phyloP scores from a whole-genome alignment of 2,797 vertebrate species.

The Gymnothorax javanicus region DNA sequence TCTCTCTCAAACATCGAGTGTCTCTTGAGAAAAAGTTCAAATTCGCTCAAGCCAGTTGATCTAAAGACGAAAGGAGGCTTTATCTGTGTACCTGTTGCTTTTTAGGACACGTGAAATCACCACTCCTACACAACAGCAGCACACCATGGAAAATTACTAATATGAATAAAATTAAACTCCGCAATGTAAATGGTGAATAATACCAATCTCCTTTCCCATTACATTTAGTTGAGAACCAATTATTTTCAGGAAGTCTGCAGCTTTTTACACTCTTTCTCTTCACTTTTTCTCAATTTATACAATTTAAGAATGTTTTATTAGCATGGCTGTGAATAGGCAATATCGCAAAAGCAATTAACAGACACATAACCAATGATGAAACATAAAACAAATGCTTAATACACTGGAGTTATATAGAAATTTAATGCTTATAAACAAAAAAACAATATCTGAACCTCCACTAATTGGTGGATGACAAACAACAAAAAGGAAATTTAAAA shows the following conservation, averaged over 20 bases:
- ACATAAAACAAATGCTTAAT: too few relatives aligned
- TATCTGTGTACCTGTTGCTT: background rate
- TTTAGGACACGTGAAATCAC: background rate
- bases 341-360: too few relatives aligned
- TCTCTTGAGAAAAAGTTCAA: background rate
- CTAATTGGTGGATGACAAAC: too few relatives aligned
- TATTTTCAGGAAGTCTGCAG: background rate
- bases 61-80: background rate
- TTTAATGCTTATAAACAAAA: too few relatives aligned
- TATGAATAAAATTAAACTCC: background rate
- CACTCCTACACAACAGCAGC: background rate
- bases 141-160: background rate
- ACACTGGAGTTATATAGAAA: too few relatives aligned
- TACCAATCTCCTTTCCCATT: background rate
- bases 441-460: too few relatives aligned
- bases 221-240: background rate
- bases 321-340: too few relatives aligned
- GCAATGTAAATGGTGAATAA: background rate
- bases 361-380: too few relatives aligned
- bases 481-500: too few relatives aligned
- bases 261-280: too few relatives aligned
- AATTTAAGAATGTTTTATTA: too few relatives aligned
- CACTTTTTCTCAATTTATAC: too few relatives aligned
- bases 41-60: background rate
- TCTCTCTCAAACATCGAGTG: slow-evolving; percentile 46